Base-by-base conservation (phyloP, 1,140 invertebrate species). In the Aricia agestis region DNA sequence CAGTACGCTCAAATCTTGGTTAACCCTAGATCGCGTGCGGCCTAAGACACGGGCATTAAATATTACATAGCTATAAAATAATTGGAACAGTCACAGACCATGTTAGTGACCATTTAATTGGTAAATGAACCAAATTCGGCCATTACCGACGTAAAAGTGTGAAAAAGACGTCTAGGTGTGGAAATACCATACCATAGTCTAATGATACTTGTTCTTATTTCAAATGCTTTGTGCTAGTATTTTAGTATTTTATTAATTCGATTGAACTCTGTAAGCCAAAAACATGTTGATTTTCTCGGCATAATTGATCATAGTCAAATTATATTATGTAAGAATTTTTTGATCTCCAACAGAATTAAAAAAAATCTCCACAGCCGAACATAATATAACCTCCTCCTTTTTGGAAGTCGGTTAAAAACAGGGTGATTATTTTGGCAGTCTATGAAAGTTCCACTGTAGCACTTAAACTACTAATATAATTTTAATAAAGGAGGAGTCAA, bases 41-140 rank as follows among this genome's bases (percentile, higher is more conserved):
- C 80, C 83, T 84, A 85, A 83, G 80, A 80, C 80, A 87, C 84
- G 84, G 82, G 71, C 81, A 80, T 87, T 83, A 85, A 82, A 78
- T 87, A 84, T 87, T 86, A 82, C 78, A 82, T 81, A 86, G 81
- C 82, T 82, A 87, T 86, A 89, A 84, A 80, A 76, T 89, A 87
- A 89, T 89, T 89, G 83, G 85, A 84, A 82, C 83, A 82, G 81
- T 79, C 71, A 84, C 80, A 82, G 82, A 77, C 68, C 45, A 76
- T 75, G 75, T 82, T 76, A 78, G 72, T 76, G 78, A 76, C 76
- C 78, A 83, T 57, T 72, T 82, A 76, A 77, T 76, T 70, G 71
- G 31, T 74, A 69, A 69, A 25, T 32, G 41, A 19, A 25, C 68
- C 58, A n/a, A 19, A 25, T 31, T 63, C 59, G 18, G 19, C 59